Evolutionary conservation across 2,888 invertebrate species (phyloP).

Genomic region (Tetragonisca angustula): DNA sequence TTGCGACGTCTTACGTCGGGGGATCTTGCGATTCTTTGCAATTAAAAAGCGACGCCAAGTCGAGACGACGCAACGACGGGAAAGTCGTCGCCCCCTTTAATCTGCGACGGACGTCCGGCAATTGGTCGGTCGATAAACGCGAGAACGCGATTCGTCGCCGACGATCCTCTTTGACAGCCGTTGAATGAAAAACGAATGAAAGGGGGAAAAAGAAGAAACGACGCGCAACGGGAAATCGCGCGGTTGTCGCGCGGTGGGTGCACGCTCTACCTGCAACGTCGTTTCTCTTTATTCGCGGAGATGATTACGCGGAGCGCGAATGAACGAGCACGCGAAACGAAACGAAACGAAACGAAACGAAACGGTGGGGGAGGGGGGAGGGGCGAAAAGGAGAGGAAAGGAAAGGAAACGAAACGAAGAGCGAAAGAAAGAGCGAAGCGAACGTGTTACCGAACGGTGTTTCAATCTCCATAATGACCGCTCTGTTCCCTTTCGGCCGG

Average conservation of each 20-base stretch:
- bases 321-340: slow-evolving; percentile 23
- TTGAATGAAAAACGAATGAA: background rate
- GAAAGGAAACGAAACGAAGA: slow-evolving; percentile 32
- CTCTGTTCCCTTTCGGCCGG: slow-evolving; percentile 62
- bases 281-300: slow-evolving; percentile 42
- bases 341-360: slow-evolving; percentile 18
- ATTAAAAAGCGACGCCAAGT: too few relatives aligned
- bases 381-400: slow-evolving; percentile 3
- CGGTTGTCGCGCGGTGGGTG: slow-evolving; percentile 6
- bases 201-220: background rate
- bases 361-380: background rate
- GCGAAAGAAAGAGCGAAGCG: slow-evolving; percentile 57
- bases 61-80: too few relatives aligned
- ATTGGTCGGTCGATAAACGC: background rate
- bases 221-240: slow-evolving; percentile 3
- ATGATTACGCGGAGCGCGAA: slow-evolving; percentile 53
- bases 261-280: slow-evolving; percentile 28
- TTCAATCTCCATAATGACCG: slow-evolving; percentile 82
- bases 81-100: background rate
- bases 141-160: background rate
- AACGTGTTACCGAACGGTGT: slow-evolving; percentile 73
- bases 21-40: too few relatives aligned
- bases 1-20: too few relatives aligned
- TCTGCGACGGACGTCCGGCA: background rate
- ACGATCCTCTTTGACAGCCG: background rate